These are phyloP conservation scores for Ranitomeya imitator DNA, from an alignment of 2,113 vertebrate genomes.

Conservation along the genomic window DNA sequence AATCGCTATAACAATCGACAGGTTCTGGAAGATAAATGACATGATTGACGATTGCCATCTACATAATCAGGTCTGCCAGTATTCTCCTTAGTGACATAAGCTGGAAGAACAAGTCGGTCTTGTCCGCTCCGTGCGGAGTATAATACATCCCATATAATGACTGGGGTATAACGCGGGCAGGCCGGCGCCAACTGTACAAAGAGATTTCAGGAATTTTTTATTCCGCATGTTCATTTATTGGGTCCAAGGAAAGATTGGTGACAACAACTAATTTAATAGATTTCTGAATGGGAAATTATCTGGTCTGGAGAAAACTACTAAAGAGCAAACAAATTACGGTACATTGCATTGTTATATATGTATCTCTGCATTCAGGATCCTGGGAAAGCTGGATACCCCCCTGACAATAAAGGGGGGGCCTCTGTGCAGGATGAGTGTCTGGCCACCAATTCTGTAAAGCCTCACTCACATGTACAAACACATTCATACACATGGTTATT, in stretches of 20 bases:
- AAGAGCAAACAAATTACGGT: too few species aligned
- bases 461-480: too few species aligned
- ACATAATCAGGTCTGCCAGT: not conserved
- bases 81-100: not conserved
- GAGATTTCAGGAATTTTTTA: not conserved
- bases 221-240: not conserved
- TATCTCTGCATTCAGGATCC: too few species aligned
- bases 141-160: not conserved
- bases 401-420: too few species aligned
- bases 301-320: too few species aligned
- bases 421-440: too few species aligned
- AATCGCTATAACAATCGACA: conserved; percentile 47
- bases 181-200: not conserved
- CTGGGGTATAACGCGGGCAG: not conserved
- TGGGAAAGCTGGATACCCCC: not conserved
- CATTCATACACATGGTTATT: too few species aligned
- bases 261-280: too few species aligned
- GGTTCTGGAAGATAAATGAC: conserved; percentile 62
- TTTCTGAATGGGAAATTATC: too few species aligned
- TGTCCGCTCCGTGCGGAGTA: not conserved
- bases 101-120: not conserved
- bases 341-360: too few species aligned
- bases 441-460: too few species aligned
- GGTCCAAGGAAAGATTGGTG: too few species aligned
- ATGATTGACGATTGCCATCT: not conserved